A percentile compares a stretch with the other conserved stretches of the same genome.
Evolutionary conservation across 2,113 vertebrate species (phyloP).

Genomic region (Aramus guarauna): DNA sequence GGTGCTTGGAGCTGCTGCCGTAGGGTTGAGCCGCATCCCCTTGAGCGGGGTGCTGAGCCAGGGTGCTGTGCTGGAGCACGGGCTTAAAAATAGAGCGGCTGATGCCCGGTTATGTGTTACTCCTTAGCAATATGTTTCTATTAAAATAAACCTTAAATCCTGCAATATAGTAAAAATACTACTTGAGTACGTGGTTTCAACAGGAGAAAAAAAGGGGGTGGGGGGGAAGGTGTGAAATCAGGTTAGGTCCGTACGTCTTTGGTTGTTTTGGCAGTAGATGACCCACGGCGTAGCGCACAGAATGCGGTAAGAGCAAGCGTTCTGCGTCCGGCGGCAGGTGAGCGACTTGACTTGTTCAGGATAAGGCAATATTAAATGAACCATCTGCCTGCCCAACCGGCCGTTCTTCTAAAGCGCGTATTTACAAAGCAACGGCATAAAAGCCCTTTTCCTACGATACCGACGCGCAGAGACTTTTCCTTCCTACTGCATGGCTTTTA

Average conservation of each 20-base stretch:
- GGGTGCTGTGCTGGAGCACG: too few species aligned
- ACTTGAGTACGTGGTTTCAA: neutral
- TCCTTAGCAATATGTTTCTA: neutral
- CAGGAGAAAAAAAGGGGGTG: rapidly evolving
- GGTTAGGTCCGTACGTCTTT: neutral
- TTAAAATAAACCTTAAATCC: neutral
- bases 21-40: neutral
- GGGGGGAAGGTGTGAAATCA: neutral
- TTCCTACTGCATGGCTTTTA: neutral
- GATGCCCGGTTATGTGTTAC: rapidly evolving
- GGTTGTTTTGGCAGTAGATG: neutral
- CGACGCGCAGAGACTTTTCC: neutral
- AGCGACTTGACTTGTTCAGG: neutral
- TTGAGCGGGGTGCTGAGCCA: neutral
- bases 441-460: rapidly evolving
- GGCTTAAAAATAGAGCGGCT: neutral
- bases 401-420: rapidly evolving
- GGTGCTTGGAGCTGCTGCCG: neutral
- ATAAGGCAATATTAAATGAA: neutral
- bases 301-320: too few species aligned
- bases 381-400: neutral
- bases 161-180: neutral
- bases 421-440: neutral
- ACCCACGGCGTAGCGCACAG: rapidly evolving
- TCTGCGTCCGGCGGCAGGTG: neutral